Evolutionary conservation across 2,797 vertebrate species (phyloP).

Genomic region (Masticophis lateralis): DNA sequence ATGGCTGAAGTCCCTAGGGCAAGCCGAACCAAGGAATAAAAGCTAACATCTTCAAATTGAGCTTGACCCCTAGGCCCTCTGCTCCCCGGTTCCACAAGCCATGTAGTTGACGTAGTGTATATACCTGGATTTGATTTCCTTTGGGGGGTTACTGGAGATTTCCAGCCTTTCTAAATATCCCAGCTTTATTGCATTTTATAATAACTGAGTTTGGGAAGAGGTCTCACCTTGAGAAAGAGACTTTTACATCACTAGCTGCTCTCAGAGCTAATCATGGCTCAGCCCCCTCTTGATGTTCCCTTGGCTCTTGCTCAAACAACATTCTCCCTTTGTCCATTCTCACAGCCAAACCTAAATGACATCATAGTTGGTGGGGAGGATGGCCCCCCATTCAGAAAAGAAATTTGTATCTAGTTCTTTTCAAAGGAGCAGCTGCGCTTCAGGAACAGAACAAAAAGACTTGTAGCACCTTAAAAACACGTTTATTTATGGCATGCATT

Average conservation of each 20-base stretch:
- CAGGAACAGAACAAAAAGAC: background rate
- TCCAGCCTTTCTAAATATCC: background rate
- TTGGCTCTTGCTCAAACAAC: background rate
- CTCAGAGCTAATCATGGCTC: background rate
- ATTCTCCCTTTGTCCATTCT: background rate
- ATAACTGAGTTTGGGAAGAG: background rate
- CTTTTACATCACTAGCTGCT: background rate
- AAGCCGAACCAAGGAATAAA: background rate
- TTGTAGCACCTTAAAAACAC: background rate
- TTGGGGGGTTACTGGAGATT: background rate
- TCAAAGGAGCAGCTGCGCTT: background rate
- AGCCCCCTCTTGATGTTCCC: background rate
- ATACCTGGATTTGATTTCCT: background rate
- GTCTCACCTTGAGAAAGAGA: background rate
- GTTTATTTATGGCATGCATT: background rate
- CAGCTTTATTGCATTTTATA: background rate
- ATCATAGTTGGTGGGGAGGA: background rate
- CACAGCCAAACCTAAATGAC: background rate
- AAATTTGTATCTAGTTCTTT: background rate
- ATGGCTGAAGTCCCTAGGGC: background rate
- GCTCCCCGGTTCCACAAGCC: background rate
- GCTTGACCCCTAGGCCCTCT: background rate
- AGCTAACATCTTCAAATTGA: background rate
- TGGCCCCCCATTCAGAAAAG: background rate
- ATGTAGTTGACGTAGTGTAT: background rate